Conservation (phyloP, 2,888 invertebrate genomes). For the Erebia epiphron region DNA sequence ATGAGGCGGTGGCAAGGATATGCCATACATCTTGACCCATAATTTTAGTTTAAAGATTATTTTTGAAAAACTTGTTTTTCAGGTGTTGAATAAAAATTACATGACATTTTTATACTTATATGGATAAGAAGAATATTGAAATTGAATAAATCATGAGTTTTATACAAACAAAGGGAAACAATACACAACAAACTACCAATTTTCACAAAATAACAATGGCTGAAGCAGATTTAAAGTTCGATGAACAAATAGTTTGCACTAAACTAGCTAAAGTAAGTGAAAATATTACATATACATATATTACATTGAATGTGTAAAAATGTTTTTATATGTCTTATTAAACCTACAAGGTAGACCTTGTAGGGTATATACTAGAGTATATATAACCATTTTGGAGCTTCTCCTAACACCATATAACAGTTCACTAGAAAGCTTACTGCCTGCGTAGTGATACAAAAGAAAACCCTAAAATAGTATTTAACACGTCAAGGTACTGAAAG, state of each 20-base stretch:
- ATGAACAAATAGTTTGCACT: constrained; percentile 18
- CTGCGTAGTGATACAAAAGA: too few species aligned
- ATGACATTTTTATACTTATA: background rate
- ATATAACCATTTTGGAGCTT: too few species aligned
- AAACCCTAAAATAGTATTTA: too few species aligned
- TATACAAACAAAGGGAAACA: background rate
- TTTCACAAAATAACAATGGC: constrained; percentile 4
- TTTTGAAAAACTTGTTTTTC: background rate
- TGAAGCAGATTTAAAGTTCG: background rate
- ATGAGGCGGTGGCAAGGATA: too few species aligned
- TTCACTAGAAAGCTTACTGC: too few species aligned
- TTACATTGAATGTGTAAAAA: background rate
- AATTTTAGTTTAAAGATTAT: too few species aligned
- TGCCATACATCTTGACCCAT: too few species aligned
- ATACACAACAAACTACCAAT: background rate
- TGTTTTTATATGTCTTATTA: too few species aligned
- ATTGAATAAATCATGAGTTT: background rate
- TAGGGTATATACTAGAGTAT: too few species aligned
- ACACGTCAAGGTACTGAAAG: too few species aligned
- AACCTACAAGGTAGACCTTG: too few species aligned
- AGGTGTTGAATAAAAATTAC: background rate
- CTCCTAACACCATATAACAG: too few species aligned
- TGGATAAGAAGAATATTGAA: background rate
- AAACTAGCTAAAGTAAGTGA: constrained; percentile 34
- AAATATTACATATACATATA: background rate